Conservation (phyloP, 2,797 vertebrate genomes). For the Pitangus sulphuratus region DNA sequence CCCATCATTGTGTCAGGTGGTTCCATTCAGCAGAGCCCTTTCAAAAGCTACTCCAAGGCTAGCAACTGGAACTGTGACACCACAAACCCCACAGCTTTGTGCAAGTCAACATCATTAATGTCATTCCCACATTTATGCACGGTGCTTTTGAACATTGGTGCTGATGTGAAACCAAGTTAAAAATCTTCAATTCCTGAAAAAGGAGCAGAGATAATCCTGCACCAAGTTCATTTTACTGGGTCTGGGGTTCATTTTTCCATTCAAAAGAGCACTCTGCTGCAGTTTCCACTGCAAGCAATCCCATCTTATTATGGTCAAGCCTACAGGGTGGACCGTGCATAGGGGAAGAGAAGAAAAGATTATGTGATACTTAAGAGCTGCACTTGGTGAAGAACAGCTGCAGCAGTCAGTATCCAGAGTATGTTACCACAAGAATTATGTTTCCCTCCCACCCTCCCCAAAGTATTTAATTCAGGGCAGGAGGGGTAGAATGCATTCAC, state of each 20-base stretch:
- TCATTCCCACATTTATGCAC: neutral
- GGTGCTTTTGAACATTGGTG: neutral
- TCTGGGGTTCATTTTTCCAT: neutral
- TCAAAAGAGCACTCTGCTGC: neutral
- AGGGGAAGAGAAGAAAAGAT: neutral
- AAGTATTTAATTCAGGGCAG: constrained; percentile 59
- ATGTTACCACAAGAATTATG: neutral
- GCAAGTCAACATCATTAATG: neutral
- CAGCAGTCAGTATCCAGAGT: neutral
- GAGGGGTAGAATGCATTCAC: neutral
- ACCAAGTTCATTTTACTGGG: neutral
- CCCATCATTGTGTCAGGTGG: neutral
- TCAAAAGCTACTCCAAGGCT: neutral
- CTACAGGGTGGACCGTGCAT: neutral
- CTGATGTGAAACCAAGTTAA: neutral
- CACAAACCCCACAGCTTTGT: neutral
- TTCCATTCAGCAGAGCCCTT: neutral
- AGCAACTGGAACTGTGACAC: neutral
- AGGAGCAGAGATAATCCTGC: neutral
- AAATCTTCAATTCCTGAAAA: neutral
- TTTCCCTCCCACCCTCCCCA: constrained; percentile 27
- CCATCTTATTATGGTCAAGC: neutral
- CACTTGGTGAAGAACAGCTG: neutral
- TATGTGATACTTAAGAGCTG: neutral
- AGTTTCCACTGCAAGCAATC: neutral